Conservation (phyloP, 2,888 invertebrate genomes). For the Phlogophora meticulosa region DNA sequence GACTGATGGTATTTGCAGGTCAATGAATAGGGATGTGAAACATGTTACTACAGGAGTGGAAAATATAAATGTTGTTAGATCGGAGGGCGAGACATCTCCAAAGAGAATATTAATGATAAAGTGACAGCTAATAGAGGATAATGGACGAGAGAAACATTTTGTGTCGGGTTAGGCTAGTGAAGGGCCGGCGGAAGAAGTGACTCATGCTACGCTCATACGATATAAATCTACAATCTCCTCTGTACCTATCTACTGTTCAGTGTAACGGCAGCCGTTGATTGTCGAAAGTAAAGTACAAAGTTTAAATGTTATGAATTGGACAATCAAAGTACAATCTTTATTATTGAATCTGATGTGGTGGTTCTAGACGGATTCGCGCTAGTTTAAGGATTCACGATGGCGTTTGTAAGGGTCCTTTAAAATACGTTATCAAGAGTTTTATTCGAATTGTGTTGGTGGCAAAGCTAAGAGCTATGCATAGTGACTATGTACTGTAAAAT, state of each 20-base stretch:
- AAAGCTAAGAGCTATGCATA: neutral
- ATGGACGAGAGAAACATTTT: neutral
- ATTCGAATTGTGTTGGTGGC: slow-evolving; percentile 9
- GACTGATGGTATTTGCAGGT: neutral
- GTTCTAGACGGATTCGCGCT: slow-evolving; percentile 17
- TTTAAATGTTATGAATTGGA: slow-evolving; percentile 54
- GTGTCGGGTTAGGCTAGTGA: neutral
- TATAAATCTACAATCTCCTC: neutral
- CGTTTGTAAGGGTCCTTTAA: slow-evolving; percentile 22
- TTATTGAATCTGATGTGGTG: slow-evolving; percentile 43
- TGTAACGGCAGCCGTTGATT: slow-evolving; percentile 24
- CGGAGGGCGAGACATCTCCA: neutral
- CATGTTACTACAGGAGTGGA: neutral
- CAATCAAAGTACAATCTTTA: slow-evolving; percentile 44
- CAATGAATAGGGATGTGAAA: neutral
- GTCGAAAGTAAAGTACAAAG: slow-evolving; percentile 58
- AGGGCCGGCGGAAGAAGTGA: neutral
- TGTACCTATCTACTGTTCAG: slow-evolving; percentile 32
- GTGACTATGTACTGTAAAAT: slow-evolving; percentile 15
- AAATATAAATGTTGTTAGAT: neutral
- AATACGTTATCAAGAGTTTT: slow-evolving; percentile 23
- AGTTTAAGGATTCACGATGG: slow-evolving; percentile 24
- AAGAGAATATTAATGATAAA: neutral
- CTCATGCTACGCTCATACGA: slow-evolving; percentile 4
- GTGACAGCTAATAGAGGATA: neutral